Percentiles rank a stretch among this genome's conserved stretches.
phyloP scores from a whole-genome alignment of 2,797 vertebrate genomes.

The Chaenodraco wilsoni region DNA sequence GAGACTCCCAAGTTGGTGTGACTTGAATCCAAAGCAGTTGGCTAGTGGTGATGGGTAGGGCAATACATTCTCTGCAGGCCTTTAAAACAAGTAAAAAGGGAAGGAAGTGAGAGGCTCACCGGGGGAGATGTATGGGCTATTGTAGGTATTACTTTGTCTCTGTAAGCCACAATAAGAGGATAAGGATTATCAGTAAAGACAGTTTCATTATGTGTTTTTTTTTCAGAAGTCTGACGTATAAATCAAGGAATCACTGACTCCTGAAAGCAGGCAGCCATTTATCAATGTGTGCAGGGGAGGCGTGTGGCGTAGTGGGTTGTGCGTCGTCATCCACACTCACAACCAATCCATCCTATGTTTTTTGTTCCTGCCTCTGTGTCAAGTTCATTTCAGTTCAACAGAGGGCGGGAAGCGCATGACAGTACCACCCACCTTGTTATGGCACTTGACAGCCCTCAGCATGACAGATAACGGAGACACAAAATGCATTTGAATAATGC shows the following conservation, averaged over 20 bases:
- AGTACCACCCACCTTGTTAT: constrained; percentile 79
- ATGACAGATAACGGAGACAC: constrained; percentile 80
- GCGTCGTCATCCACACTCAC: constrained; percentile 45
- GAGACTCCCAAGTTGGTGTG: constrained; percentile 73
- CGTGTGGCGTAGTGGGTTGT: too few species aligned
- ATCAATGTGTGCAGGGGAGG: constrained; percentile 29
- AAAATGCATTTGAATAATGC: constrained; percentile 81
- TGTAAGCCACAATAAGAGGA: constrained; percentile 12
- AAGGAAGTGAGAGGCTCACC: constrained; percentile 16
- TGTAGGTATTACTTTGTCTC: constrained; percentile 26
- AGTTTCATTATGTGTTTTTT: constrained; percentile 11
- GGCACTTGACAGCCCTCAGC: constrained; percentile 71
- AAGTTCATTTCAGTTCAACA: constrained; percentile 74
- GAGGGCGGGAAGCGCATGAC: constrained; percentile 51
- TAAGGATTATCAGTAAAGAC: constrained; percentile 3
- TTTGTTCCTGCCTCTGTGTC: constrained; percentile 62
- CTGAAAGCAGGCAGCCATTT: constrained; percentile 48
- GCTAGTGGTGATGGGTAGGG: constrained; percentile 53
- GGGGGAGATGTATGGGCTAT: constrained; percentile 18
- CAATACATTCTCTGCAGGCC: constrained; percentile 67
- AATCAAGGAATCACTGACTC: constrained; percentile 12
- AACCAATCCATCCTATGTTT: constrained; percentile 59
- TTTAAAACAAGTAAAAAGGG: constrained; percentile 57
- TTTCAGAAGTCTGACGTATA: constrained; percentile 12
- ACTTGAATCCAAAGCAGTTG: constrained; percentile 78